Evolutionary conservation across 2,797 vertebrate genomes (phyloP), one percentile per base, ranked within the genome.

Genomic region (Dendrocincla tyrannina): DNA sequence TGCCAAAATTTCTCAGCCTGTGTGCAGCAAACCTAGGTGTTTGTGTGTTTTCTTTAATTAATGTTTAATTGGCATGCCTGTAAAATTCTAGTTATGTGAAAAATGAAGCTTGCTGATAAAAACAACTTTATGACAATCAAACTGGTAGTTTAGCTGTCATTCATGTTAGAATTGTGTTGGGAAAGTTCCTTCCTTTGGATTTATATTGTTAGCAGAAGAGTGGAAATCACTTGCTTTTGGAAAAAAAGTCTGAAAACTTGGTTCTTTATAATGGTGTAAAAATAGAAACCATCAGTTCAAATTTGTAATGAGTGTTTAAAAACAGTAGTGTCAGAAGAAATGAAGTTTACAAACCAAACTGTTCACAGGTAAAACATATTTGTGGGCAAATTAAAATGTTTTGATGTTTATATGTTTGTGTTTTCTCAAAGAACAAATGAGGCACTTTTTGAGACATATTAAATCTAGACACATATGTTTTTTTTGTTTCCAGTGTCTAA

Each of bases 401-500:
- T 44, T 33, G 55, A 22, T 55, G 13, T 73, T 85, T 79, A 10
- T 55, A 0, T 41, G 24, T 63, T 50, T 59, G 13, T 73, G 14
- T 74, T 95, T 92, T 88, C 69, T 88, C 22, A 75, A 72, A 64
- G 67, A 67, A 83, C 3, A 24, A 32, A 41, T 15, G 30, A 60
- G 32, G 32, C 22, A 39, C 88, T 80, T 92, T 24, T 25, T 69
- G 30, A 75, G 41, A 47, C 27, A 5, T 60, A 53, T 77, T 74
- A 63, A 47, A 39, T 85, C 23, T 64, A 83, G 62, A n/a, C 41
- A 74, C 6, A 1, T 55, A 23, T 1, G 42, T 85, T 23, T 42
- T 19, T 86, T 91, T 85, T 42, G 28, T 67, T 88, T 95, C 17
- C 75, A 93, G 19, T 27, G 33, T 77, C 24, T 64, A 35, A 46